phyloP scores from a whole-genome alignment of 2,113 vertebrate genomes.

The Sylvilagus bachmani region DNA sequence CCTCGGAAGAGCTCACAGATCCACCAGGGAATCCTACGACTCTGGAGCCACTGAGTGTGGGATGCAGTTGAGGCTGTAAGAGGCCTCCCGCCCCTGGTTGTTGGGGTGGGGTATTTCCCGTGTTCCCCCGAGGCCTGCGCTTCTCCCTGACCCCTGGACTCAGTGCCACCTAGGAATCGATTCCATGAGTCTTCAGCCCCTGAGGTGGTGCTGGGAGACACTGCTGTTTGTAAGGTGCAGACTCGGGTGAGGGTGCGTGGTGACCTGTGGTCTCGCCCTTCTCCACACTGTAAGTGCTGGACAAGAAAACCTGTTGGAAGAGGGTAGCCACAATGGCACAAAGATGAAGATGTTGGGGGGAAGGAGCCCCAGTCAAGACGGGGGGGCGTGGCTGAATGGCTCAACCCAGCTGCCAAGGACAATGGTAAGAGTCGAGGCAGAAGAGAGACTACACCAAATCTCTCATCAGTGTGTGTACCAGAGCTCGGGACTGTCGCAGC shows the following conservation, averaged over 20 bases:
- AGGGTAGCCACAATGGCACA: too few relatives aligned
- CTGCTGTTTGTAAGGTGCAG: neutral
- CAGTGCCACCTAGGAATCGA: neutral
- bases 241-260: neutral
- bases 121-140: neutral
- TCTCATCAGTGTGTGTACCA: neutral
- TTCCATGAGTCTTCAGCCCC: neutral
- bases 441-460: neutral
- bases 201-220: neutral
- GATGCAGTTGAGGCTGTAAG: neutral
- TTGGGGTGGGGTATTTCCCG: neutral
- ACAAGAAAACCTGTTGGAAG: neutral
- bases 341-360: neutral
- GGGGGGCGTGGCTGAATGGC: neutral
- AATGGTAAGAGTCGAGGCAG: neutral
- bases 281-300: too few relatives aligned
- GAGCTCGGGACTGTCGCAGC: neutral
- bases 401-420: neutral
- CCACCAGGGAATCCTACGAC: fast-evolving
- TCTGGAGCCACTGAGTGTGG: neutral
- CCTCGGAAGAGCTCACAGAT: neutral
- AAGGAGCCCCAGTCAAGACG: neutral
- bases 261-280: neutral
- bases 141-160: neutral
- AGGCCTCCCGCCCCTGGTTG: neutral